Conservation (phyloP, 2,113 vertebrate genomes). For the Silurus asotus region DNA sequence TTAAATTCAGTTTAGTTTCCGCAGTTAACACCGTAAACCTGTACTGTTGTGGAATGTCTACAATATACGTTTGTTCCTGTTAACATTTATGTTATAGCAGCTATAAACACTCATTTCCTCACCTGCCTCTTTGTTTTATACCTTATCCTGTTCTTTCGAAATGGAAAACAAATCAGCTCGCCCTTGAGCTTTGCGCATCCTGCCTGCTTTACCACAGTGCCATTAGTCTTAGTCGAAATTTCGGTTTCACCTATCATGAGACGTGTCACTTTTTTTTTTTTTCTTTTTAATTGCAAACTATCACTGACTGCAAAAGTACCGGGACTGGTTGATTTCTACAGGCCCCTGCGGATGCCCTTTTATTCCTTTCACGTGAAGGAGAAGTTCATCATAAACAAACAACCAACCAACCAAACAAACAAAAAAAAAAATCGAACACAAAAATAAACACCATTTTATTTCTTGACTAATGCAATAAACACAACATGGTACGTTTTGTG, state of each 20-base stretch:
- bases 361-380: conserved; percentile 10
- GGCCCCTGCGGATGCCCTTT: conserved; percentile 4
- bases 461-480: conserved; percentile 1
- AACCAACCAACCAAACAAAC: not conserved
- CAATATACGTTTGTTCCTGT: not conserved
- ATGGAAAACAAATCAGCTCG: not conserved
- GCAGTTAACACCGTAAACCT: too few species aligned
- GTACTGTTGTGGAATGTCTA: not conserved
- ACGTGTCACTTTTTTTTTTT: not conserved
- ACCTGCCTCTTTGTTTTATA: not conserved
- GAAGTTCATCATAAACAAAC: not conserved
- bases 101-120: not conserved
- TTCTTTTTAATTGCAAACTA: conserved; percentile 13
- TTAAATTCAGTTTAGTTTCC: too few species aligned
- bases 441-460: not conserved
- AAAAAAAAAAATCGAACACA: not conserved
- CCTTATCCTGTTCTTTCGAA: not conserved
- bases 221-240: not conserved
- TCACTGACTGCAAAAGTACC: conserved; percentile 26
- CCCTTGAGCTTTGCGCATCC: not conserved
- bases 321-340: not conserved
- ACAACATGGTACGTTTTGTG: conserved; percentile 7
- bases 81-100: not conserved
- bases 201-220: not conserved
- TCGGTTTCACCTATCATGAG: conserved; percentile 4